These are phyloP conservation scores for Phania funesta DNA, from an alignment of 2,888 invertebrate genomes.

Conservation along the genomic window DNA sequence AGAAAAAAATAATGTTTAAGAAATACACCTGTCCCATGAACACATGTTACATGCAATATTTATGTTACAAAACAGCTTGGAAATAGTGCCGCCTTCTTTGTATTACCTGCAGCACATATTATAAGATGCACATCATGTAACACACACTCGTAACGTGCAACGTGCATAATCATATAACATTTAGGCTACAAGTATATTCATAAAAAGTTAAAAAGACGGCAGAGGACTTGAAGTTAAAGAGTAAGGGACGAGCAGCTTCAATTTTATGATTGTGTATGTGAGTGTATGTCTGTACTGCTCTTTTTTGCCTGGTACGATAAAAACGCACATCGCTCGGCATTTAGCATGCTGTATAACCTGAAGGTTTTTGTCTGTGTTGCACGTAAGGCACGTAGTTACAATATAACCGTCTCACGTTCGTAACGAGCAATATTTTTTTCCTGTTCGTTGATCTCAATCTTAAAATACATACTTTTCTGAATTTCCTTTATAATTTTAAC, in stretches of 20 bases:
- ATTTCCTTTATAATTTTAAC: background rate
- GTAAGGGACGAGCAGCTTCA: conserved; percentile 16
- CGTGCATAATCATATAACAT: conserved; percentile 46
- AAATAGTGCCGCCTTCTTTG: conserved; percentile 37
- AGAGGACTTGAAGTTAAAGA: background rate
- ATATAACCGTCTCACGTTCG: conserved; percentile 42
- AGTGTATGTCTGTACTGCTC: background rate
- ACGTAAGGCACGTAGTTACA: conserved; percentile 32
- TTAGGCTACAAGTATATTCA: conserved; percentile 15
- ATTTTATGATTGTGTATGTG: background rate
- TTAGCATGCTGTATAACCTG: too few species aligned
- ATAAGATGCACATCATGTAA: conserved; percentile 43
- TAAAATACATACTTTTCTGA: conserved; percentile 2
- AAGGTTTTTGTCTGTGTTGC: background rate
- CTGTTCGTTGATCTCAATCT: conserved; percentile 1
- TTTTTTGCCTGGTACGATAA: background rate
- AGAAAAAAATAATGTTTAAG: conserved; percentile 3
- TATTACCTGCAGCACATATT: too few species aligned
- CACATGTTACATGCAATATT: conserved; percentile 61
- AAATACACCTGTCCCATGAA: conserved; percentile 20
- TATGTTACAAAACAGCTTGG: conserved; percentile 42
- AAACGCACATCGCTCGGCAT: background rate
- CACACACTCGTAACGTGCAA: conserved; percentile 50
- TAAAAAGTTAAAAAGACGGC: conserved; percentile 8
- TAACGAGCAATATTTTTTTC: background rate